phyloP scores from a whole-genome alignment of 2,797 vertebrate species.

The Enteromius treurensis region DNA sequence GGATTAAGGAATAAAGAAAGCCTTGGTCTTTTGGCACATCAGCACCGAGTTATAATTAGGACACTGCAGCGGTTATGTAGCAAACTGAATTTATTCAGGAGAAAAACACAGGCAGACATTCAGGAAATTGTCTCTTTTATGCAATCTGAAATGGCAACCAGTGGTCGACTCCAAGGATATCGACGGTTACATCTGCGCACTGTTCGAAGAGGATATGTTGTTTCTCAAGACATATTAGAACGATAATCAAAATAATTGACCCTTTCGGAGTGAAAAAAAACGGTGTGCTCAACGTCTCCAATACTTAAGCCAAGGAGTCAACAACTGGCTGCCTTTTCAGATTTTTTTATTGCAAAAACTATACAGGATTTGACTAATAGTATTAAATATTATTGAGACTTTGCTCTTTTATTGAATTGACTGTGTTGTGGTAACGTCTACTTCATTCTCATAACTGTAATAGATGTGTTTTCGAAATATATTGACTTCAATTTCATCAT shows the following conservation, averaged over 20 bases:
- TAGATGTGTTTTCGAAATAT: background rate
- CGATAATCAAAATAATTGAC: background rate
- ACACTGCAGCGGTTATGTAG: background rate
- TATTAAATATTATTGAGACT: background rate
- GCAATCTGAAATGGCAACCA: constrained; percentile 5
- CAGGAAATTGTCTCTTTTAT: background rate
- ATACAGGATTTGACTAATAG: background rate
- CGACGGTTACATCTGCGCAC: background rate
- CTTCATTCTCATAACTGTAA: background rate
- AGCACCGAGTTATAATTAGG: constrained; percentile 1
- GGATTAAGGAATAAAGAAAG: background rate
- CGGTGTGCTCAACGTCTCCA: background rate
- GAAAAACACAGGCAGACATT: background rate
- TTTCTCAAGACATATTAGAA: constrained; percentile 11
- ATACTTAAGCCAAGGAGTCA: background rate
- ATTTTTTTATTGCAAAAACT: background rate
- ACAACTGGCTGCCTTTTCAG: background rate
- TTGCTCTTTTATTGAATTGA: background rate
- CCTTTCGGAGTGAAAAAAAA: background rate
- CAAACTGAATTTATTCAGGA: background rate
- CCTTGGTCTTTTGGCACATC: constrained; percentile 7
- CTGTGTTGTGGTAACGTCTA: too few species aligned
- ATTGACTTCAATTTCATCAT: background rate
- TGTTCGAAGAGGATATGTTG: background rate
- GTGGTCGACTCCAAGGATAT: background rate